A percentile compares a stretch with the other conserved stretches of the same genome.
These are phyloP conservation scores for Callochromis pleurospilus DNA, from an alignment of 2,113 vertebrate genomes.

Conservation along the genomic window DNA sequence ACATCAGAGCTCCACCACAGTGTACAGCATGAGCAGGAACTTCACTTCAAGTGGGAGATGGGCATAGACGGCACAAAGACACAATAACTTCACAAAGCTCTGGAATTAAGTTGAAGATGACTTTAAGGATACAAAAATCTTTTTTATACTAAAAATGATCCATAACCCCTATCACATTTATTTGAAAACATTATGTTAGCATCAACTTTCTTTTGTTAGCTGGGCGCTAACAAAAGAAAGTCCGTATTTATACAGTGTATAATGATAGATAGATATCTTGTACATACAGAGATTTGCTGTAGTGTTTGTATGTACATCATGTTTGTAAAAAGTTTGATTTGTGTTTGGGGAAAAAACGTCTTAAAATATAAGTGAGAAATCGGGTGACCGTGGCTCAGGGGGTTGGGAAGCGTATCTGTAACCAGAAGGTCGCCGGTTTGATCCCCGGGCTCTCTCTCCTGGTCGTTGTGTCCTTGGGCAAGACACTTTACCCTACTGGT, in stretches of 20 bases:
- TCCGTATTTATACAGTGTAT: slow-evolving; percentile 4
- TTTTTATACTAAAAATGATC: background rate
- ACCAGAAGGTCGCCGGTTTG: no score
- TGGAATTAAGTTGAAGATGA: background rate
- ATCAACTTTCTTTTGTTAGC: background rate
- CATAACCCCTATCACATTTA: background rate
- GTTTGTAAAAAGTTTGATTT: background rate
- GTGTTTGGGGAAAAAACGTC: background rate
- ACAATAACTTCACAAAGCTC: background rate
- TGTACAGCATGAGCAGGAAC: slow-evolving; percentile 55
- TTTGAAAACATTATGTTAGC: background rate
- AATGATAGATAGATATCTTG: background rate
- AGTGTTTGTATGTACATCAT: background rate
- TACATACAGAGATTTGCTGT: background rate
- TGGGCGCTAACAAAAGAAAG: background rate
- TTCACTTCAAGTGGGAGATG: slow-evolving; percentile 87
- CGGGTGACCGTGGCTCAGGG: no score
- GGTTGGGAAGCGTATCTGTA: no score
- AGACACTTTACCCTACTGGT: no score
- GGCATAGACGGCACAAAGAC: slow-evolving; percentile 64
- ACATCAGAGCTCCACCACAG: slow-evolving; percentile 64
- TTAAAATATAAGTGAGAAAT: background rate
- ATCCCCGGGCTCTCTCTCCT: no score
- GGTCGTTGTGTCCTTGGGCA: no score
- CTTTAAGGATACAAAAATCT: background rate